Evolutionary conservation across 2,113 vertebrate species (phyloP), one percentile per base, ranked within the genome.

Genomic region (Plotosus lineatus): DNA sequence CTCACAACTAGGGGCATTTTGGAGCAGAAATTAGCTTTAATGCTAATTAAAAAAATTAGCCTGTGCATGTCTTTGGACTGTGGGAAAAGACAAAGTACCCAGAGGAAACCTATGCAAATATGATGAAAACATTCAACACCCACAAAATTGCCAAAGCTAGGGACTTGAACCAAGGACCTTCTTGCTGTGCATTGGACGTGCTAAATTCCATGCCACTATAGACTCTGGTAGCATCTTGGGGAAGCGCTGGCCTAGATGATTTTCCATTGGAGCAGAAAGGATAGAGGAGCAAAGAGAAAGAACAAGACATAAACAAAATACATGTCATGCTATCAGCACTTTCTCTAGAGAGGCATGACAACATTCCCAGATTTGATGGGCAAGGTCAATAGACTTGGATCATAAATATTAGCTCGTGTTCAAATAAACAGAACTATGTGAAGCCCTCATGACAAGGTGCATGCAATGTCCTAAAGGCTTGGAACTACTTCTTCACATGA

Each of bases 401-500:
- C 55, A 56, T 40, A 85, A 73, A 73, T 79, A 53, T 46, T 56
- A 69, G 33, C 60, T 75, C 19, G n/a, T 44, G n/a, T n/a, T 56
- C 48, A 75, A 33, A 65, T 58, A 75, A 81, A 75, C 72, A 75
- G 38, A 75, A 63, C 55, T 36, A 50, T 11, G 19, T 56, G n/a
- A 55, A 86, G 80, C 85, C 86, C 83, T 87, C 84, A 83, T 71
- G 80, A 82, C 80, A 65, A 61, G 86, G 85, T 88, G 81, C 88
- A 88, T 90, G 89, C 88, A 89, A 87, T 77, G 66, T 84, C 81
- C 40, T 60, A 53, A 56, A 73, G 28, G 26, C 86, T 89, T 90
- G 88, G 88, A 90, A 88, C 88, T 82, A 65, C 28, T 86, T 84
- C 86, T 90, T 88, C 44, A 77, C 76, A 86, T 85, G 80, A 84